Base-by-base conservation (phyloP, 2,113 vertebrate species). In the Microtus montanus region DNA sequence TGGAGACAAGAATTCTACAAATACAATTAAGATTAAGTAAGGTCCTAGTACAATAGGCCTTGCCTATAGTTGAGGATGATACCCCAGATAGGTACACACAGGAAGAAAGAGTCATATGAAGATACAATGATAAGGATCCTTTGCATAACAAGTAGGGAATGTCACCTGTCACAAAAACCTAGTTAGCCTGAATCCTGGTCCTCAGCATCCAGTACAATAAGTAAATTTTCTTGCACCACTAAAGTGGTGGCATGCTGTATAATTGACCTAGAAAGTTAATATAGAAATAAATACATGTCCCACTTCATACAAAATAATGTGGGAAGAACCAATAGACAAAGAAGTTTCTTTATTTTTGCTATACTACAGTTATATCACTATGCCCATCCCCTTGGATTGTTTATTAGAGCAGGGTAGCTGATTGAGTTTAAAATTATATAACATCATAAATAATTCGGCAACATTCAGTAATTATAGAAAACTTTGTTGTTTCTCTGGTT, bases 341-440 rank as follows among this genome's bases (percentile, higher is more conserved):
- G 24, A 44, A 64, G 14, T 86, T 92, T 88, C 38, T 85, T 77
- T 90, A 54, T 79, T 96, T 95, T 66, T 80, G 4, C 17, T 87
- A 2, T 54, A 87, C 19, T 33, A 61, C 10, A 74, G 19, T 71
- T 84, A 92, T n/a, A 92, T 73, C 20, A 84, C 33, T 35, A 13
- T 73, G 2, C 4, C 14, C 14, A 8, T 7, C 58, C 19, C n/a
- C 11, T 4, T 33, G 19, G 8, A 12, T n/a, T 47, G 49, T 77
- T 93, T 90, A 35, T 20, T 61, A 13, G 33, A 58, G 61, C 30
- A 64, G 82, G 8, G 26, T 83, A 28, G 73, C 61, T 58, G 74
- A 74, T 54, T 9, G 30, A 87, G 12, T 79, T 77, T 90, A 92
- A 90, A 87, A 83, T 44, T 80, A 35, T 19, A 66, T 49, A 14